phyloP scores from a whole-genome alignment of 2,888 invertebrate species.

The Fissipunctia ypsillon region DNA sequence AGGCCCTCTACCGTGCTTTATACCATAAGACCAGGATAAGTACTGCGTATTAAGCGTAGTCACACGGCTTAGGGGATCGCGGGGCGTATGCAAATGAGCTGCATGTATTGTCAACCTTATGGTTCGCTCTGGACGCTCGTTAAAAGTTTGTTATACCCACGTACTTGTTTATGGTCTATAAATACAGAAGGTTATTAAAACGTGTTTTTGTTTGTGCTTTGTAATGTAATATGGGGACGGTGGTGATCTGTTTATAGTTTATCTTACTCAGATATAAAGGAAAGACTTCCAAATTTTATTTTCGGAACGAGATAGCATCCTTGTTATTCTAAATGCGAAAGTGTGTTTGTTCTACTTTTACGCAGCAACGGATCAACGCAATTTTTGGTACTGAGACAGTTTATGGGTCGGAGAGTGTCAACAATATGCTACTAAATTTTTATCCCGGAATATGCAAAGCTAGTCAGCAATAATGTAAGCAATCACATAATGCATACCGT shows the following conservation, averaged over 20 bases:
- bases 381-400: neutral
- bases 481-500: slow-evolving; percentile 11
- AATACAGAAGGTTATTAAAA: slow-evolving; percentile 38
- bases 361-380: neutral
- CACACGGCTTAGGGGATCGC: slow-evolving; percentile 43
- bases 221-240: neutral
- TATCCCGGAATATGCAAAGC: neutral
- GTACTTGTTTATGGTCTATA: slow-evolving; percentile 31
- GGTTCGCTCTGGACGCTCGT: slow-evolving; percentile 62
- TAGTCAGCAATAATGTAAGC: slow-evolving; percentile 3
- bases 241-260: neutral
- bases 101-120: slow-evolving; percentile 43
- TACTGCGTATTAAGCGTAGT: slow-evolving; percentile 52
- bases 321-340: neutral
- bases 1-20: slow-evolving; percentile 16
- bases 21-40: slow-evolving; percentile 47
- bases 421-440: neutral
- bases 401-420: too few species aligned
- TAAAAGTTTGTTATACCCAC: slow-evolving; percentile 52
- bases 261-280: neutral
- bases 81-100: slow-evolving; percentile 57
- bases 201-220: slow-evolving; percentile 26
- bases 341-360: neutral
- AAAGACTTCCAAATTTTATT: neutral
- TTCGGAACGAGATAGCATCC: neutral